phyloP scores from a whole-genome alignment of 2,888 invertebrate species.

The Yponomeuta plumbellus region DNA sequence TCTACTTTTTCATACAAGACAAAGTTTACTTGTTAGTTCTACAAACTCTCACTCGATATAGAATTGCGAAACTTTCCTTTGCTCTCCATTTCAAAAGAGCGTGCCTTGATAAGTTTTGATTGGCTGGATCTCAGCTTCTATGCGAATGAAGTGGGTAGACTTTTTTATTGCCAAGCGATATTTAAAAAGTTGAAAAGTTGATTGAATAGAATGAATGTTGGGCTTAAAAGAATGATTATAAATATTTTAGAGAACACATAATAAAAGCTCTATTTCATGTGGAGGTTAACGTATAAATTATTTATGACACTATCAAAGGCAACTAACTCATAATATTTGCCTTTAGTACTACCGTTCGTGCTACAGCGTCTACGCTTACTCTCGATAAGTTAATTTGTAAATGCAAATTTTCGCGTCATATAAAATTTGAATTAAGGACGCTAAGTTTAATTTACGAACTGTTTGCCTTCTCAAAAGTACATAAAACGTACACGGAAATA shows the following conservation, averaged over 20 bases:
- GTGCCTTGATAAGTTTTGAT: slow-evolving; percentile 10
- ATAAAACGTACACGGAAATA: neutral
- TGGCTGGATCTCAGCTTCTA: neutral
- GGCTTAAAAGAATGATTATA: no score
- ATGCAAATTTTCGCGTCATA: neutral
- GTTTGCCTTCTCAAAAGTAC: neutral
- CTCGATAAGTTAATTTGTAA: neutral
- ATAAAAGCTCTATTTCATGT: neutral
- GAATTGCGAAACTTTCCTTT: slow-evolving; percentile 3
- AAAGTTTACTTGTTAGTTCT: neutral
- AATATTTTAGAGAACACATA: neutral
- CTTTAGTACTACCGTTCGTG: neutral
- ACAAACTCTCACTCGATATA: slow-evolving; percentile 3
- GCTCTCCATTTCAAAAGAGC: neutral
- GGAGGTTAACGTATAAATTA: no score
- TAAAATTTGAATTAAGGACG: neutral
- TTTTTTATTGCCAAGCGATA: neutral
- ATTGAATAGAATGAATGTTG: neutral
- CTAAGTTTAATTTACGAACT: neutral
- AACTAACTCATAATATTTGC: neutral
- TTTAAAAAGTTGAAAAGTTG: neutral
- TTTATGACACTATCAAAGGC: neutral
- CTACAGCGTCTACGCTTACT: neutral
- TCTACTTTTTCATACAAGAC: neutral
- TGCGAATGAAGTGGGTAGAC: neutral